Evolutionary conservation across 1,140 invertebrate genomes (phyloP).

Genomic region (Coboldia fuscipes): DNA sequence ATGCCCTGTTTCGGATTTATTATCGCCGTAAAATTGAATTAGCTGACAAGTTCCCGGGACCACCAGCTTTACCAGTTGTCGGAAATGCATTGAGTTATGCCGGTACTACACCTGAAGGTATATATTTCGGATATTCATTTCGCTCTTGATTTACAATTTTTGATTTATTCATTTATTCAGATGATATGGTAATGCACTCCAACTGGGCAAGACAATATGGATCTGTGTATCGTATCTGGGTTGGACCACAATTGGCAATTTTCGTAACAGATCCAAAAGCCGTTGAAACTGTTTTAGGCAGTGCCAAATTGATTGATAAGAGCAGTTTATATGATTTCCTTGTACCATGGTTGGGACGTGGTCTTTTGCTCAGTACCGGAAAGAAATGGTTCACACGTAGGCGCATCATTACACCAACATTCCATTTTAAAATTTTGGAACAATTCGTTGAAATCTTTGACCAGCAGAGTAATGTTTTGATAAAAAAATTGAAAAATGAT

Average conservation of each 20-base stretch:
- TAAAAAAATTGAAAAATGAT: slow-evolving; percentile 21
- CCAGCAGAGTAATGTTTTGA: slow-evolving; percentile 42
- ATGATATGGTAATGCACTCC: no score
- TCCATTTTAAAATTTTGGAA: slow-evolving; percentile 62
- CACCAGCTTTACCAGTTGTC: neutral
- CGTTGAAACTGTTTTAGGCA: neutral
- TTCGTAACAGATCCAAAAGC: neutral
- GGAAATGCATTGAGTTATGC: no score
- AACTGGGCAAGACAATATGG: no score
- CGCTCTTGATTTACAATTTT: no score
- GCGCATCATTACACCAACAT: slow-evolving; percentile 47
- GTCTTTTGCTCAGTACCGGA: slow-evolving; percentile 23
- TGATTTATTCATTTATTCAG: no score
- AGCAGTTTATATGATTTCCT: slow-evolving; percentile 18
- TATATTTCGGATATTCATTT: no score
- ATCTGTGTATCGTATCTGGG: neutral
- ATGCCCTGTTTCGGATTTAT: no score
- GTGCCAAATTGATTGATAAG: neutral
- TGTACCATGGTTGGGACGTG: slow-evolving; percentile 34
- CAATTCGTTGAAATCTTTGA: slow-evolving; percentile 56
- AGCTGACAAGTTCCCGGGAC: slow-evolving; percentile 1
- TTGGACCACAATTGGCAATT: neutral
- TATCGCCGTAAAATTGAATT: neutral
- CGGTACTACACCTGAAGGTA: no score
- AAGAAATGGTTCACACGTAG: slow-evolving; percentile 1